A percentile compares a stretch with the other conserved stretches of the same genome.
These are phyloP conservation scores for Sula dactylatra DNA, from an alignment of 2,113 vertebrate species.

Conservation along the genomic window DNA sequence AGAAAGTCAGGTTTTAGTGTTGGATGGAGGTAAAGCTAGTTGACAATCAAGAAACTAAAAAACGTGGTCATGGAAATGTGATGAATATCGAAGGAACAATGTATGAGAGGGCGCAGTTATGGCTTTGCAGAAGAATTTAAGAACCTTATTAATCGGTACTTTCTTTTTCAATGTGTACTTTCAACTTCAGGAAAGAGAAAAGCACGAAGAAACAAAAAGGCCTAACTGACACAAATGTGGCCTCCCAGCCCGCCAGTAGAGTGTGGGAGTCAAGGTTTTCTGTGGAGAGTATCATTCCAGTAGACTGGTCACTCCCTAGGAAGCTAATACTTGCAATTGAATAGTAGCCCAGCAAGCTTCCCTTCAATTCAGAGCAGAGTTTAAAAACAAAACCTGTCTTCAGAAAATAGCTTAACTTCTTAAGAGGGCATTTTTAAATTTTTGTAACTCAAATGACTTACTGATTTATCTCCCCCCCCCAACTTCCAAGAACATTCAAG, in stretches of 20 bases:
- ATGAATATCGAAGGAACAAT: not conserved
- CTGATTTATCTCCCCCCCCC: not conserved
- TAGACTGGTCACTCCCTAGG: not conserved
- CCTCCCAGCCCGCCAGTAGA: not conserved
- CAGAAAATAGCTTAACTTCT: not conserved
- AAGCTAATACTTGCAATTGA: not conserved
- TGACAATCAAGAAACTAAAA: conserved; percentile 31
- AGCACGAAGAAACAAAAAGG: not conserved
- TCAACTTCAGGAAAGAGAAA: not conserved
- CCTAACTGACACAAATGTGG: not conserved
- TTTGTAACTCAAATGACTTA: not conserved
- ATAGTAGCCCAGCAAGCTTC: not conserved
- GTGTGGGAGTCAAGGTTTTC: not conserved
- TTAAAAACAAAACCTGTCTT: not conserved
- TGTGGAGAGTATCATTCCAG: not conserved
- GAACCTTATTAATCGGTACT: conserved; percentile 18
- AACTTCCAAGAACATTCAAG: not conserved
- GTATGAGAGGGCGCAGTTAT: not conserved
- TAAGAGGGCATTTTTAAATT: not conserved
- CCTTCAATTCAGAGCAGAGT: not conserved
- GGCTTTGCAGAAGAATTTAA: conserved; percentile 37
- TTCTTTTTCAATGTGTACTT: conserved; percentile 40
- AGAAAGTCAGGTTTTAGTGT: not conserved
- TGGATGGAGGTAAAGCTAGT: not conserved
- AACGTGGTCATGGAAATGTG: not conserved